A percentile compares a stretch with the other conserved stretches of the same genome.
Conservation (phyloP, 2,113 vertebrate species). For the Tetraodon nigroviridis region DNA sequence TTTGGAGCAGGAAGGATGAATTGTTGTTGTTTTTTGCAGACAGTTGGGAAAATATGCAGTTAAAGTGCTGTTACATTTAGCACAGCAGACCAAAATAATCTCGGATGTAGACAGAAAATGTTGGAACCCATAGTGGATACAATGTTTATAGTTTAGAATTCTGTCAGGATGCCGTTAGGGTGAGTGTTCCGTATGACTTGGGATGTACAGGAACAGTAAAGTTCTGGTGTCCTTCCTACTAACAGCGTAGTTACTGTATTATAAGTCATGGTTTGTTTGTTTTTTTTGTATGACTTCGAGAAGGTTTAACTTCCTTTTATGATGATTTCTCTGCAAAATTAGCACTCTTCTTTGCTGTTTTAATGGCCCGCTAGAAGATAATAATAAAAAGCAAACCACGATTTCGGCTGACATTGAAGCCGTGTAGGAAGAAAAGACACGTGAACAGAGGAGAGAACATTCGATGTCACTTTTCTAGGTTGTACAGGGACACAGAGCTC, state of each 20-base stretch:
- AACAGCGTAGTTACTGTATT: background rate
- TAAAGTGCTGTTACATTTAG: no score
- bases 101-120: no score
- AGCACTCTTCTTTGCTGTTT: conserved; percentile 1
- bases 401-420: conserved; percentile 10
- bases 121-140: no score
- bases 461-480: conserved; percentile 59
- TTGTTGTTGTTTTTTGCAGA: background rate
- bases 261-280: conserved; percentile 6
- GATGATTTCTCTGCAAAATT: background rate
- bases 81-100: no score
- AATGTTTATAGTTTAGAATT: no score
- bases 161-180: no score
- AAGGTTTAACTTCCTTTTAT: background rate
- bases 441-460: conserved; percentile 23
- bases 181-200: no score
- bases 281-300: conserved; percentile 2
- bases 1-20: background rate
- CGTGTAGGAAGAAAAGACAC: conserved; percentile 10
- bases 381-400: background rate
- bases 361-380: background rate
- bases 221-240: no score
- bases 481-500: conserved; percentile 61
- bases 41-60: background rate
- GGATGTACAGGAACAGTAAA: background rate